Evolutionary conservation across 2,888 invertebrate species (phyloP).

Genomic region (Lasius fuliginosus): DNA sequence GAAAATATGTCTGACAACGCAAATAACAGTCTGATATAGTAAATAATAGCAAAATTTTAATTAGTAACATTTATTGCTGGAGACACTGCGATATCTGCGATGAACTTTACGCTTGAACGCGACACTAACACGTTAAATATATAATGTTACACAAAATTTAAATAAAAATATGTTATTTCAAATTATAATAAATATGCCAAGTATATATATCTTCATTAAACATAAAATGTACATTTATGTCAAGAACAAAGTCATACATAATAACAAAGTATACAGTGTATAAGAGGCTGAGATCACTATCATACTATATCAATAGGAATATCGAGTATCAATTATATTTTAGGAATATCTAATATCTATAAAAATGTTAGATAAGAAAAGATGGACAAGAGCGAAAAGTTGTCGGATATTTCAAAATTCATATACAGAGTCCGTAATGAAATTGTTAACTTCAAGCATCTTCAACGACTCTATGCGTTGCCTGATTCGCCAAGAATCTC

Average conservation of each 20-base stretch:
- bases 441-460: constrained; percentile 59
- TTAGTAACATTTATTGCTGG: neutral
- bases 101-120: neutral
- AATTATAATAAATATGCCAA: neutral
- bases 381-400: neutral
- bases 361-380: neutral
- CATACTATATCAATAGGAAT: neutral
- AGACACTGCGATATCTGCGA: neutral
- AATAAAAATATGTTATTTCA: neutral
- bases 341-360: neutral
- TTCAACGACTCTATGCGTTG: constrained; percentile 74
- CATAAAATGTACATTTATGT: constrained; percentile 5
- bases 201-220: neutral
- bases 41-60: constrained; percentile 10
- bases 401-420: neutral
- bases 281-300: constrained; percentile 18
- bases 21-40: neutral
- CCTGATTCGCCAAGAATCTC: constrained; percentile 78
- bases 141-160: neutral
- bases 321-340: neutral
- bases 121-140: neutral
- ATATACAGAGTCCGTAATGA: neutral
- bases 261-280: neutral
- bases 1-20: neutral
- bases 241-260: neutral